Evolutionary conservation across 2,797 vertebrate genomes (phyloP), one percentile per base, ranked within the genome.

Genomic region (Molossus alvarezi): DNA sequence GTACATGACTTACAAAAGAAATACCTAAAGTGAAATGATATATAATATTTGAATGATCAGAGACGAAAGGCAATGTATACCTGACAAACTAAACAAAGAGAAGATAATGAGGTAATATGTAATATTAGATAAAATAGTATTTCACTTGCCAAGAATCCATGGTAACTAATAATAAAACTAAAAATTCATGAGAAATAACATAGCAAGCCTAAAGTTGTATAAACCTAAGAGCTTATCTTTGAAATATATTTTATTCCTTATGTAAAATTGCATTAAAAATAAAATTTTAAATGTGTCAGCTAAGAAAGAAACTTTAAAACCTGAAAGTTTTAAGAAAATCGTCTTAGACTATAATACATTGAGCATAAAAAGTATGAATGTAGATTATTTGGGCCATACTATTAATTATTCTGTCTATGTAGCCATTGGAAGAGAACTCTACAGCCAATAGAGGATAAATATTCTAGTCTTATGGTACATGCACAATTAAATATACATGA

Each of bases 61-160:
- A 25, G 4, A n/a, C 86, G 18, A 33, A 90, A 94, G 21, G 4
- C 37, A 95, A 37, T 87, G 90, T 87, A 57, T 58, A 95, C 58
- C n/a, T 87, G 53, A 75, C 11, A 83, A 83, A 83, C 55, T 71
- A 90, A 96, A 83, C 9, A 89, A 90, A 64, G 72, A 96, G 21
- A 94, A 60, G 27, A 80, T 86, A 2, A 75, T 79, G 8, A 87
- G 17, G 27, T 3, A 84, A 65, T 64, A 41, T 62, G 11, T 21
- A 88, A 55, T 95, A 69, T 37, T 57, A 75, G 37, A 64, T 87
- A 95, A 95, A 90, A 94, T 72, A 80, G 8, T 94, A 88, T 81
- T 72, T 62, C 11, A 29, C 55, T 33, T 48, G 20, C 9, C 12
- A 62, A 84, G 6, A 80, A 58, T 65, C 10, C 41, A 71, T 41